Base-by-base conservation (phyloP, 92 coral and sea anemone genomes). In the Porites evermanni region DNA sequence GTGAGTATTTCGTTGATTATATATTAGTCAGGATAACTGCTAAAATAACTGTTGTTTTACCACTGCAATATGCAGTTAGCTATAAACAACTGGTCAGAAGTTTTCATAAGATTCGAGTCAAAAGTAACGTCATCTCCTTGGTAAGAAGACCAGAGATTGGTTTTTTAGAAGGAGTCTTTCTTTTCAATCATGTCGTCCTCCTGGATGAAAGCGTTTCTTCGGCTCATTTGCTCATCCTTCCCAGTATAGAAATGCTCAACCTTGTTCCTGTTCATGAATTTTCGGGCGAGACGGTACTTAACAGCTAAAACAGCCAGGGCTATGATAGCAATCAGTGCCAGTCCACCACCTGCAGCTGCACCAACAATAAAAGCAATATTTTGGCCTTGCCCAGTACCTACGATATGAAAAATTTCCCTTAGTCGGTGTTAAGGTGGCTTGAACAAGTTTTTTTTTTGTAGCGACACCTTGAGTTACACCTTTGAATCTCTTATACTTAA, bases 141-240 rank as follows among this genome's bases (percentile, higher is more conserved):
- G 47, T 38, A 38, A 38, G 0, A 38, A 38, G 47, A 38, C 47
- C 47, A 38, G 4, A 0, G 4, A 38, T 38, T 38, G 47, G 0
- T 1, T 56, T 10, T 9, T 56, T 73, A 83, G 11, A 83, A 54
- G n/a, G 74, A 61, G 58, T 79, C 83, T 12, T 74, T 79, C 5
- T 58, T 68, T 7, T 19, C 79, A 7, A 52, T 51, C 86, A 69
- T 78, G 51, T 89, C 86, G 20, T 79, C 87, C 61, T 75, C 79
- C 65, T 74, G 71, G n/a, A 90, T 84, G 54, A 79, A 86, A 14
- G 90, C 82, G 50, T 84, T 78, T 9, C 32, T 84, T 58, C 89
- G 54, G 53, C 61, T 12, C 65, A 18, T 53, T 79, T 64, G 75
- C 52, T 84, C 81, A 10, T 79, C 73, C 24, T 67, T 73, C 16